Percentiles rank a stretch among this genome's conserved stretches.
Evolutionary conservation across 37 sponge, comb jelly and placozoan genomes (phyloP).

Genomic region (Chondrilla cf. caribensis): DNA sequence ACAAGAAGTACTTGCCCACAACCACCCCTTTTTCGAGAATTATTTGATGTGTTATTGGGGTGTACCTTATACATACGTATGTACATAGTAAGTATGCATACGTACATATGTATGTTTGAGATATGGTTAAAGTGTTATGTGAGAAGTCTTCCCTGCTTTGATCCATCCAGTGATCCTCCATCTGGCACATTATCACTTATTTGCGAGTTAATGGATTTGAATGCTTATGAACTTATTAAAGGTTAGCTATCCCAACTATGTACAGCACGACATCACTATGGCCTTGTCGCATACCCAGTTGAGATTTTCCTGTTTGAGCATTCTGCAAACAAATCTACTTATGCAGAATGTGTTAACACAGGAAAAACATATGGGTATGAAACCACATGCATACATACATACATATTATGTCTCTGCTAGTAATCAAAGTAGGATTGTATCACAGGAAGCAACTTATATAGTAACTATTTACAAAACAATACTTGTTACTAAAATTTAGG

Average conservation of each 20-base stretch:
- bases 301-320: neutral
- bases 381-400: too few species aligned
- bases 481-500: too few species aligned
- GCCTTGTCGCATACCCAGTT: neutral
- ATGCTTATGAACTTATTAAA: conserved; percentile 95
- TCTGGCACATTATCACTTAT: conserved; percentile 80
- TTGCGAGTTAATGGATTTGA: conserved; percentile 97
- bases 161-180: conserved; percentile 63
- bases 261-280: neutral
- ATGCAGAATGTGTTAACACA: too few species aligned
- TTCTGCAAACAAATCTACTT: too few species aligned
- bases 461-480: too few species aligned
- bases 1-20: too few species aligned
- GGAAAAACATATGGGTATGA: too few species aligned
- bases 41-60: too few species aligned
- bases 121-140: neutral
- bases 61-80: neutral
- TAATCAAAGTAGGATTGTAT: too few species aligned
- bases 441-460: too few species aligned
- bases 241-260: conserved; percentile 42
- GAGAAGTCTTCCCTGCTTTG: neutral
- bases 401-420: too few species aligned
- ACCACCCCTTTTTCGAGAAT: too few species aligned
- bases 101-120: neutral
- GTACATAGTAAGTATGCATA: neutral